Conservation (phyloP, 2,888 invertebrate genomes). For the Coremacera marginata region DNA sequence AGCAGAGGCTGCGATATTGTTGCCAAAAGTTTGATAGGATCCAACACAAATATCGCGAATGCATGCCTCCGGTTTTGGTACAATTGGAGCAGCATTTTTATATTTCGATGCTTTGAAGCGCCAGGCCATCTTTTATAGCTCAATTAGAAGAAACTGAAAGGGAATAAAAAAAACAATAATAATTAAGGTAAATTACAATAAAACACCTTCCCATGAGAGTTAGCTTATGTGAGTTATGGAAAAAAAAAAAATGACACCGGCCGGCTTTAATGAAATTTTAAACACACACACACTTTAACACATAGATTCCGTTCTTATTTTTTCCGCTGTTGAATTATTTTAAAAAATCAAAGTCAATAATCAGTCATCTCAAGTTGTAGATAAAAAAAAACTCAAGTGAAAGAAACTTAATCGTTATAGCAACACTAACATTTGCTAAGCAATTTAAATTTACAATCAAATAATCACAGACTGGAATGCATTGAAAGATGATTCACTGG, state of each 20-base stretch:
- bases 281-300: too few species aligned
- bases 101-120: conserved; percentile 98
- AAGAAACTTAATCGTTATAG: background rate
- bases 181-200: too few species aligned
- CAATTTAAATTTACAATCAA: background rate
- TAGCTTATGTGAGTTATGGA: too few species aligned
- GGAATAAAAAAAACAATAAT: too few species aligned
- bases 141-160: background rate
- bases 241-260: too few species aligned
- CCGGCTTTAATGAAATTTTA: too few species aligned
- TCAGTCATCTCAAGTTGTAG: background rate
- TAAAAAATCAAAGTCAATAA: background rate
- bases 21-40: conserved; percentile 93
- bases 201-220: too few species aligned
- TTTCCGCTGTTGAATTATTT: too few species aligned
- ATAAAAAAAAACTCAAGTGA: background rate
- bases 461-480: background rate
- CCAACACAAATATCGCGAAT: conserved; percentile 91
- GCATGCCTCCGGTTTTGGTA: conserved; percentile 92
- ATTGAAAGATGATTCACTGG: conserved; percentile 14
- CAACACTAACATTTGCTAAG: conserved; percentile 2
- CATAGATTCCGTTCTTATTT: too few species aligned
- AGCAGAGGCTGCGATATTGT: conserved; percentile 93
- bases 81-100: conserved; percentile 96
- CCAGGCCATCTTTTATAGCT: conserved; percentile 80